phyloP scores from a whole-genome alignment of 2,888 invertebrate genomes.

The Leptopilina myrica region DNA sequence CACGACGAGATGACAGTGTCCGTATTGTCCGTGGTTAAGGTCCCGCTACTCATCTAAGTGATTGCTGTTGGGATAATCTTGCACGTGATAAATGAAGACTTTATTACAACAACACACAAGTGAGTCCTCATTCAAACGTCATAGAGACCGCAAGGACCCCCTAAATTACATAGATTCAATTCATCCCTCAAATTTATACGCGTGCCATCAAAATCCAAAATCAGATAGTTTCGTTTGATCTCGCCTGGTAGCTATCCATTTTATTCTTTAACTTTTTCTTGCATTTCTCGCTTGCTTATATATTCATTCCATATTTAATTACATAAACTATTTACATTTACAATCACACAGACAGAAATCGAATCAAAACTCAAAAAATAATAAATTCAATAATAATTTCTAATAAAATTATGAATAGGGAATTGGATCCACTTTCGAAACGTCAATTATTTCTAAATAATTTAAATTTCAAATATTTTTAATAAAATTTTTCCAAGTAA shows the following conservation, averaged over 20 bases:
- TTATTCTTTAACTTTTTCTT: background rate
- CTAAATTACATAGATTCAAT: slow-evolving; percentile 41
- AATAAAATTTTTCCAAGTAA: too few relatives aligned
- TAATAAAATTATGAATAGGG: too few relatives aligned
- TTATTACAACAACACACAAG: background rate
- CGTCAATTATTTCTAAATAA: too few relatives aligned
- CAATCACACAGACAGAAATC: too few relatives aligned
- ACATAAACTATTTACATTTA: too few relatives aligned
- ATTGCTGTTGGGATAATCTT: slow-evolving; percentile 72
- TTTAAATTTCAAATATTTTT: too few relatives aligned
- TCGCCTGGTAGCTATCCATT: background rate
- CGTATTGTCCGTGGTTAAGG: slow-evolving; percentile 65
- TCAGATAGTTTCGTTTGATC: slow-evolving; percentile 14
- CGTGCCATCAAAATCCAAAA: slow-evolving; percentile 29
- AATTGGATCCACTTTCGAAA: too few relatives aligned
- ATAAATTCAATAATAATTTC: too few relatives aligned
- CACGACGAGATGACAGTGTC: slow-evolving; percentile 69
- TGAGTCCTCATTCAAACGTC: slow-evolving; percentile 39
- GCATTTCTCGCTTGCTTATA: background rate
- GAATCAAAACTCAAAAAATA: too few relatives aligned
- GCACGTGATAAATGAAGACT: slow-evolving; percentile 62
- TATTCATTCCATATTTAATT: background rate
- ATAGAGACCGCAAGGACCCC: slow-evolving; percentile 27
- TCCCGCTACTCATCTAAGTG: slow-evolving; percentile 63
- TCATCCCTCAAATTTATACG: slow-evolving; percentile 17